phyloP scores from a whole-genome alignment of 2,113 vertebrate genomes.

The Uria aalge region DNA sequence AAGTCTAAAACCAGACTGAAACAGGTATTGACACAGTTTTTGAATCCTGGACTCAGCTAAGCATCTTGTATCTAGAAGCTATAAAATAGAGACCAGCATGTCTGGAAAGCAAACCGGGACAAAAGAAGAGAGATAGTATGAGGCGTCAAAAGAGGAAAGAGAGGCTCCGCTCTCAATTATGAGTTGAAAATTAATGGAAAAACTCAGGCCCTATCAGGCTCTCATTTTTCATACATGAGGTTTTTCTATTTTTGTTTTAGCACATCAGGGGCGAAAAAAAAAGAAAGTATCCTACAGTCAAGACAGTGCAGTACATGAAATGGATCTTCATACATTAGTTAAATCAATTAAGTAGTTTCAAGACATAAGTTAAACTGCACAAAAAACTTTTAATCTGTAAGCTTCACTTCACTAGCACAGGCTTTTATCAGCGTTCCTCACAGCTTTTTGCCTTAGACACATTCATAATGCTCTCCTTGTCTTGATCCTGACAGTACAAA shows the following conservation, averaged over 20 bases:
- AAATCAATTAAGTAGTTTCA: not conserved
- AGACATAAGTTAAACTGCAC: not conserved
- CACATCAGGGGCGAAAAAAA: not conserved
- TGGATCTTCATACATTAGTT: not conserved
- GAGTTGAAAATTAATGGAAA: not conserved
- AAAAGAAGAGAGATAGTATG: not conserved
- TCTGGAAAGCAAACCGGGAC: not conserved
- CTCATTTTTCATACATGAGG: not conserved
- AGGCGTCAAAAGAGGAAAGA: not conserved
- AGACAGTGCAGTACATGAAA: not conserved
- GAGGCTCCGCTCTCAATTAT: not conserved
- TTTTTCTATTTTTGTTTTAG: conserved; percentile 19
- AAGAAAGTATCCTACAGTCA: not conserved
- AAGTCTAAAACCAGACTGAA: not conserved
- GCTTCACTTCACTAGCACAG: not conserved
- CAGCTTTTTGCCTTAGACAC: not conserved
- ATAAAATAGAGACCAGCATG: not conserved
- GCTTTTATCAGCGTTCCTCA: not conserved
- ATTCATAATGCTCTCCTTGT: not conserved
- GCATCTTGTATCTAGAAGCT: not conserved
- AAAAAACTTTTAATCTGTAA: not conserved
- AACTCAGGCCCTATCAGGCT: not conserved
- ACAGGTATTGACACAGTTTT: not conserved
- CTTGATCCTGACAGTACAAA: not conserved
- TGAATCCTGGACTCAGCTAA: not conserved